These are phyloP conservation scores for Pristionchus exspectatus DNA, from an alignment of 2,888 invertebrate species.

Conservation along the genomic window DNA sequence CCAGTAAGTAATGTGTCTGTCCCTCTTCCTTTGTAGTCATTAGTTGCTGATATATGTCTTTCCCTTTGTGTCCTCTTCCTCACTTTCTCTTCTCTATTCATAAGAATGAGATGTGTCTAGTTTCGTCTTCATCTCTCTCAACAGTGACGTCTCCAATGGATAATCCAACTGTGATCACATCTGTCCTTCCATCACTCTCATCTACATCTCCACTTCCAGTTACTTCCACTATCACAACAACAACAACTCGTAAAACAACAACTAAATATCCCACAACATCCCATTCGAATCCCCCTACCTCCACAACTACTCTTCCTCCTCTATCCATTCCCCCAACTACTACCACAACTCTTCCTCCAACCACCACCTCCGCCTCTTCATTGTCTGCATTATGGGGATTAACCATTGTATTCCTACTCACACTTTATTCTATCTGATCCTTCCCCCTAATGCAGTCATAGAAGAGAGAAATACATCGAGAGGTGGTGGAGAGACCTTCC, in stretches of 20 bases:
- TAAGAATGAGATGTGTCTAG: background rate
- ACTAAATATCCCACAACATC: no score
- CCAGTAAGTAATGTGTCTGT: conserved; percentile 11
- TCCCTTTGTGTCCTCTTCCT: background rate
- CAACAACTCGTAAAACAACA: no score
- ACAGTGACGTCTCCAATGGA: background rate
- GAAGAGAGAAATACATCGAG: conserved; percentile 41
- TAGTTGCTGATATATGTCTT: background rate
- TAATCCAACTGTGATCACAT: background rate
- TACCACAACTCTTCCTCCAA: background rate
- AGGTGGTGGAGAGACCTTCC: background rate
- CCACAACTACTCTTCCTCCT: background rate
- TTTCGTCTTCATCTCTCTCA: background rate
- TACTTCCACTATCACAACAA: conserved; percentile 5
- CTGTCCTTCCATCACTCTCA: background rate
- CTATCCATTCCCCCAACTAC: background rate
- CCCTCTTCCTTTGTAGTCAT: background rate
- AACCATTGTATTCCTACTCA: background rate
- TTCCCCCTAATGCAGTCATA: conserved; percentile 45
- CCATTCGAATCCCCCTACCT: background rate
- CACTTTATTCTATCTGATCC: conserved; percentile 16
- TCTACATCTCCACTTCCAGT: background rate
- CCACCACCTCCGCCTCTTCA: conserved; percentile 4
- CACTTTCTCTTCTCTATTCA: background rate
- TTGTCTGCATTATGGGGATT: conserved; percentile 44